Conservation (phyloP, 2,888 invertebrate species). For the Napeogenes inachia region DNA sequence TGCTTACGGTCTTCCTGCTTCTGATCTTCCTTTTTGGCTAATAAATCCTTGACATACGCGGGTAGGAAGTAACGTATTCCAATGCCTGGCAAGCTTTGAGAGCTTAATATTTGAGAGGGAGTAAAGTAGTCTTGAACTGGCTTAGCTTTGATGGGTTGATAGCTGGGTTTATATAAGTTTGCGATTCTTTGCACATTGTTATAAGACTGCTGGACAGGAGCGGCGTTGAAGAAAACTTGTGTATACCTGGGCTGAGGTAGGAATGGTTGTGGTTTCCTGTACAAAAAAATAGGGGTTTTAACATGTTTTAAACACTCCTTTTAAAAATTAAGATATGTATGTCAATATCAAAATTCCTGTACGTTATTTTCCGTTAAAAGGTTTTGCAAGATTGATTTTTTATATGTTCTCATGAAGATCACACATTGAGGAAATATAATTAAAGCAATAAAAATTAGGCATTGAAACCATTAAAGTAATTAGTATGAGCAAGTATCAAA, state of each 20-base stretch:
- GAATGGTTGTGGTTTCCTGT: conserved; percentile 66
- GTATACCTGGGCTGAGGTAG: conserved; percentile 65
- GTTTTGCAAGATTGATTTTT: no score
- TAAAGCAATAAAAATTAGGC: no score
- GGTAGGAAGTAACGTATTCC: conserved; percentile 67
- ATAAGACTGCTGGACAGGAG: conserved; percentile 40
- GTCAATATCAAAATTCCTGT: no score
- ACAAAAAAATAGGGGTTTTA: conserved; percentile 21
- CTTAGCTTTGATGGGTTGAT: conserved; percentile 42
- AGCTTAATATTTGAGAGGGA: conserved; percentile 55
- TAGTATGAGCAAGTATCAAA: no score
- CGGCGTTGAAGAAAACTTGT: conserved; percentile 49
- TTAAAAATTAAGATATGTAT: no score
- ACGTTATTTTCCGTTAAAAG: no score
- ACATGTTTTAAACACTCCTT: no score
- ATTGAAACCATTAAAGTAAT: no score
- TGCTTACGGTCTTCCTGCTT: conserved; percentile 57
- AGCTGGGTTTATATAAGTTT: conserved; percentile 57
- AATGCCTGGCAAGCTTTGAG: conserved; percentile 61
- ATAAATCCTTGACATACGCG: conserved; percentile 41
- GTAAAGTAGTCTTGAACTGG: conserved; percentile 47
- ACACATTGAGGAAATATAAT: no score
- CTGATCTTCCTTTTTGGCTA: conserved; percentile 38
- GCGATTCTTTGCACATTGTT: conserved; percentile 66
- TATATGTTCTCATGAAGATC: no score